Evolutionary conservation across 2,113 vertebrate species (phyloP).

Genomic region (Istiophorus platypterus): DNA sequence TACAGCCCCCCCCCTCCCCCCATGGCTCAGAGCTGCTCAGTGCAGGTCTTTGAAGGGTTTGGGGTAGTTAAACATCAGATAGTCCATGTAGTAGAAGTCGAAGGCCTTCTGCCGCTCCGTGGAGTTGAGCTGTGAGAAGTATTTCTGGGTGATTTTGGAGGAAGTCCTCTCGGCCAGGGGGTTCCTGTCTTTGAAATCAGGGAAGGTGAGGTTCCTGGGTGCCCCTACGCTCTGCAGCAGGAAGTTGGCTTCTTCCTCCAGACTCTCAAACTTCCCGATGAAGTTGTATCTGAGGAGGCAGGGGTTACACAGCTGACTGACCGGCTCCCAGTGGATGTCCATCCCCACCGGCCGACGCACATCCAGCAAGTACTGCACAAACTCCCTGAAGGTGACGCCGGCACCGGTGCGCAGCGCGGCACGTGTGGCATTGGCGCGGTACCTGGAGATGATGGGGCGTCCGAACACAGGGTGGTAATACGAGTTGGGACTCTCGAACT

Average conservation of each 20-base stretch:
- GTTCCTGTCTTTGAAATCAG: conserved; percentile 92
- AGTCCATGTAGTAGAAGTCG: conserved; percentile 97
- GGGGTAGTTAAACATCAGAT: conserved; percentile 95
- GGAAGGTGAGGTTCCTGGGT: conserved; percentile 91
- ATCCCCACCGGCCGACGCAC: conserved; percentile 91
- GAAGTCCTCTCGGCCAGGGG: conserved; percentile 91
- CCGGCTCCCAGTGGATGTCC: conserved; percentile 96
- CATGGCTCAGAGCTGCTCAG: conserved; percentile 60
- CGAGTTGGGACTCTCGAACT: conserved; percentile 95
- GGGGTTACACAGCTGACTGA: conserved; percentile 91
- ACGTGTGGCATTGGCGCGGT: conserved; percentile 89
- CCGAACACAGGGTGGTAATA: conserved; percentile 96
- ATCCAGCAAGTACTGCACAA: conserved; percentile 92
- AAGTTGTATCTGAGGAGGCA: conserved; percentile 93
- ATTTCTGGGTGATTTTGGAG: conserved; percentile 85
- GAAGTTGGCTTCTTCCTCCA: conserved; percentile 92
- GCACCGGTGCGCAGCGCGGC: conserved; percentile 89
- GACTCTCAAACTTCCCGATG: conserved; percentile 93
- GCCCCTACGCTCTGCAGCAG: conserved; percentile 88
- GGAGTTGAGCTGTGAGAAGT: conserved; percentile 90
- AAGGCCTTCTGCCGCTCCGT: conserved; percentile 89
- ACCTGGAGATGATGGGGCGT: conserved; percentile 92
- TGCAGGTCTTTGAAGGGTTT: conserved; percentile 93
- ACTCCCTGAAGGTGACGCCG: conserved; percentile 93
- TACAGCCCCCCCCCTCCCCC: too few relatives aligned